phyloP scores from a whole-genome alignment of 2,888 invertebrate genomes.

The Tiliacea citrago region DNA sequence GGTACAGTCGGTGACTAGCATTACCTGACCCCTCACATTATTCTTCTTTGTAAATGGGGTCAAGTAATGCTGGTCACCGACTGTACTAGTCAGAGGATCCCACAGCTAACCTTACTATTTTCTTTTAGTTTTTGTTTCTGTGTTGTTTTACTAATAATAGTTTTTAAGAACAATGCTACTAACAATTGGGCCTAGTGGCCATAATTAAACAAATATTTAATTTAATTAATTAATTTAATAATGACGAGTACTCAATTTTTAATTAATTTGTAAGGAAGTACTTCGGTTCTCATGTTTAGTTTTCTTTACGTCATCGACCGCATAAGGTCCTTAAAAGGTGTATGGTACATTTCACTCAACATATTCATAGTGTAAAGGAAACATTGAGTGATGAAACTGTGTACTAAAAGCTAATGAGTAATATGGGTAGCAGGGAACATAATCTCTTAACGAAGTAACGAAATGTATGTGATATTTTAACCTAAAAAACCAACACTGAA shows the following conservation, averaged over 20 bases:
- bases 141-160: too few relatives aligned
- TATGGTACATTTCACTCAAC: constrained; percentile 1
- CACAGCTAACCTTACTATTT: too few relatives aligned
- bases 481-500: constrained; percentile 15
- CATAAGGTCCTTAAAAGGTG: constrained; percentile 9
- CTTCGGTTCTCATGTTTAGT: not conserved
- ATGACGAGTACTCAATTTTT: not conserved
- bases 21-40: too few relatives aligned
- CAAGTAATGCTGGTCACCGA: too few relatives aligned
- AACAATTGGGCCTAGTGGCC: too few relatives aligned
- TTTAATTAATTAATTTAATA: too few relatives aligned
- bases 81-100: too few relatives aligned
- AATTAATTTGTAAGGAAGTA: not conserved
- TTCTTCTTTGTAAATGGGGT: too few relatives aligned
- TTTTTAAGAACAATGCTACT: too few relatives aligned
- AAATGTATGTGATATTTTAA: constrained; percentile 14
- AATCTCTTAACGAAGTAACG: not conserved
- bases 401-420: constrained; percentile 5
- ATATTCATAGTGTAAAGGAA: constrained; percentile 4
- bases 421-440: not conserved
- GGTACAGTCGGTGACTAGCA: too few relatives aligned
- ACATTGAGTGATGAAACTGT: constrained; percentile 32
- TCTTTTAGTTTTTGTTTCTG: too few relatives aligned
- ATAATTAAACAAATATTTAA: too few relatives aligned
- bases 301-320: not conserved